Evolutionary conservation across 2,113 vertebrate species (phyloP), one percentile per base, ranked within the genome.

Genomic region (Carassius gibelio): DNA sequence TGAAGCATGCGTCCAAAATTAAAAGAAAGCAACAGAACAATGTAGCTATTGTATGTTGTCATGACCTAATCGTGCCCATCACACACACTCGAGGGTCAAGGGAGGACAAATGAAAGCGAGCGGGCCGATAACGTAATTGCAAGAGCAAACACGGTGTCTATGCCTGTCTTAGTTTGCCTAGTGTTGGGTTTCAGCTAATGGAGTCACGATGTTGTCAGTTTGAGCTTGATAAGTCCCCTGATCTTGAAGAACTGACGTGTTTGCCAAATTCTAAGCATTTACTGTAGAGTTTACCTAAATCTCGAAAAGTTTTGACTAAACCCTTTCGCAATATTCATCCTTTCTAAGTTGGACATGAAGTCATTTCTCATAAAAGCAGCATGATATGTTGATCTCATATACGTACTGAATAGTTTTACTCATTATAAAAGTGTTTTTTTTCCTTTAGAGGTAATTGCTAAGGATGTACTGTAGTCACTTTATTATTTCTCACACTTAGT

Each of bases 121-220:
- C 75, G 13, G 85, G 80, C 84, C 57, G 61, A 85, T 69, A 84
- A 78, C 62, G 75, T 52, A 81, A 84, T 75, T 75, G 71, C 66
- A 66, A 79, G 75, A 87, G 82, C 83, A 89, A 89, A 87, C 88
- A 87, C 38, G 19, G 74, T 38, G 42, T 57, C 64, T 55, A 10
- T 21, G 74, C 55, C 81, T 61, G 76, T 71, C 36, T 71, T 34
- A 11, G 86, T 84, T 86, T 68, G 69, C 52, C 82, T 8, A 87
- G 88, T 84, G 71, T 89, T 81, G 84, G n/a, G 78, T 89, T 89
- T 84, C 88, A 85, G 55, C 75, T 23, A 69, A 52, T 23, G 72
- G 80, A 74, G 79, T 78, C 72, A 30, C 75, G 45, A 85, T 85
- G 85, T n/a, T 57, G 69, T 64, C 8, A 34, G 62, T 66, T 8